A percentile compares a stretch with the other conserved stretches of the same genome.
Evolutionary conservation across 2,113 vertebrate genomes (phyloP).

Genomic region (Odontesthes bonariensis): DNA sequence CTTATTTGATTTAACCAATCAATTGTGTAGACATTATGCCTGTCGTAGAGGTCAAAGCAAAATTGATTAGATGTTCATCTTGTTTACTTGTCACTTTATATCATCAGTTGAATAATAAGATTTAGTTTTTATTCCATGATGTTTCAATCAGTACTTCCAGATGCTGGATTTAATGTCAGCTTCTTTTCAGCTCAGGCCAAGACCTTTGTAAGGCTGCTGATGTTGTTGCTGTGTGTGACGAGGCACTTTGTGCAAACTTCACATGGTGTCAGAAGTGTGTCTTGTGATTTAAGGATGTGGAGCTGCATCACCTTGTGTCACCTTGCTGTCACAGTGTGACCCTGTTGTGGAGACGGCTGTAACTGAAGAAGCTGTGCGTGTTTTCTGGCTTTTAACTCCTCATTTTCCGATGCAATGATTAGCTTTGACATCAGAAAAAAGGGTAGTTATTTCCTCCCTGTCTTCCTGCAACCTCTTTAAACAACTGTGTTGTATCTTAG

Average conservation of each 20-base stretch:
- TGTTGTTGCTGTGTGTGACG: constrained; percentile 15
- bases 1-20: constrained; percentile 24
- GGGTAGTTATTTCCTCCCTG: neutral
- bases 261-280: constrained; percentile 40
- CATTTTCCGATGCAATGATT: constrained; percentile 14
- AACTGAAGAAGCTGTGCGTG: neutral
- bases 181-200: neutral
- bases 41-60: neutral
- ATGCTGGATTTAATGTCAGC: neutral
- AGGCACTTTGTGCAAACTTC: constrained; percentile 18
- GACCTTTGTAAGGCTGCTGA: neutral
- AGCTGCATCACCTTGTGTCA: constrained; percentile 10
- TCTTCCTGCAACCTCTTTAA: constrained; percentile 21
- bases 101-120: neutral
- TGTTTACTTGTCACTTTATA: constrained; percentile 1
- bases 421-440: constrained; percentile 19
- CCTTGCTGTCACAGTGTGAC: constrained; percentile 2
- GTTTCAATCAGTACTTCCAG: neutral
- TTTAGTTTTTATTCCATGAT: neutral
- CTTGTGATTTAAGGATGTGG: constrained; percentile 42
- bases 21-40: neutral
- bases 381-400: constrained; percentile 4
- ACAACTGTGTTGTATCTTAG: constrained; percentile 22
- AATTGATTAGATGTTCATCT: neutral
- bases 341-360: constrained; percentile 1